phyloP scores from a whole-genome alignment of 2,888 invertebrate genomes.

The Macaria notata region DNA sequence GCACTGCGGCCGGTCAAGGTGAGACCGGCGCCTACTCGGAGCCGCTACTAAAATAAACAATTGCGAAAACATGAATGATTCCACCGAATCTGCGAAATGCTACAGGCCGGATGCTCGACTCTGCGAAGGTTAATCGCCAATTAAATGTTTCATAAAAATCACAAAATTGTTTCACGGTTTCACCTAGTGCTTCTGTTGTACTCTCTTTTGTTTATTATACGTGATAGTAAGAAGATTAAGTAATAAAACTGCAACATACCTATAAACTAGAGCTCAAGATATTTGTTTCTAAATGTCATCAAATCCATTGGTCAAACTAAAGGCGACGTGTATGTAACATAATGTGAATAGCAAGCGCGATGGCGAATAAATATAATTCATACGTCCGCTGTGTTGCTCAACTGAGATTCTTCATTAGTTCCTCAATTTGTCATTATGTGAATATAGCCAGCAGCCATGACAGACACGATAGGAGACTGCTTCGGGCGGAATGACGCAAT shows the following conservation, averaged over 20 bases:
- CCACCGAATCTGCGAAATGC: constrained; percentile 47
- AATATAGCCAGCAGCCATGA: constrained; percentile 23
- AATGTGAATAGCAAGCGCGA: no score
- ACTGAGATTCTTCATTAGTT: constrained; percentile 10
- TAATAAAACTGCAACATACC: no score
- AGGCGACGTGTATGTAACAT: no score
- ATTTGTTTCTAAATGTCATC: no score
- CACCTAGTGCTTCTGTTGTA: no score
- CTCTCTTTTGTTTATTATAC: no score
- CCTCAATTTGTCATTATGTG: constrained; percentile 24
- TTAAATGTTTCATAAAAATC: no score
- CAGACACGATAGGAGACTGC: constrained; percentile 32
- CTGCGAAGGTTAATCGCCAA: constrained; percentile 35
- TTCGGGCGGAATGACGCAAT: constrained; percentile 37
- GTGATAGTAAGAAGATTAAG: no score
- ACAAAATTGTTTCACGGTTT: no score
- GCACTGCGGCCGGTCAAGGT: constrained; percentile 68
- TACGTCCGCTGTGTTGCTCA: neutral
- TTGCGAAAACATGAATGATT: constrained; percentile 49
- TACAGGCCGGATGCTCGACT: constrained; percentile 35
- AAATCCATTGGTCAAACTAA: no score
- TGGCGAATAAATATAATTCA: constrained; percentile 9
- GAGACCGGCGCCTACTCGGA: constrained; percentile 55
- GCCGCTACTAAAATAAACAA: constrained; percentile 61
- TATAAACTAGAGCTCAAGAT: no score